phyloP scores from a whole-genome alignment of 2,113 vertebrate genomes.

The Reinhardtius hippoglossoides region DNA sequence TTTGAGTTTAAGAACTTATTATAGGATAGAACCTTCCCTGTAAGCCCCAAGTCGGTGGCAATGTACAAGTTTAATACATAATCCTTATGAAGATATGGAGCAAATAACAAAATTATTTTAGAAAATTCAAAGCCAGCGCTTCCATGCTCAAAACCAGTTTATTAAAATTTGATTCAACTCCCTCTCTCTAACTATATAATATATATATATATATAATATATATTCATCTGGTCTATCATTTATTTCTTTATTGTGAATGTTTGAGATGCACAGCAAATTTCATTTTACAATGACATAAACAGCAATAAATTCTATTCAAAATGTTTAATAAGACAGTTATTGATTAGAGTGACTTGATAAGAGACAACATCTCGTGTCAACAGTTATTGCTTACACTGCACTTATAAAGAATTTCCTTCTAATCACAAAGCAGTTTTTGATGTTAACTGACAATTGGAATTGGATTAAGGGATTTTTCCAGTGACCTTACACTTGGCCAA shows the following conservation, averaged over 20 bases:
- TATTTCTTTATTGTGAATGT: too few species aligned
- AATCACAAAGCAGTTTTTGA: neutral
- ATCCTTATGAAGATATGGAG: too few species aligned
- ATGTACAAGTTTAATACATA: neutral
- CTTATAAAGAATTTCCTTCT: neutral
- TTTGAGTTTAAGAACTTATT: neutral
- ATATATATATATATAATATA: too few species aligned
- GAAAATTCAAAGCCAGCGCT: too few species aligned
- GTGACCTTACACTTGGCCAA: neutral
- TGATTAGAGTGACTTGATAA: neutral
- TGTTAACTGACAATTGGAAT: constrained; percentile 1
- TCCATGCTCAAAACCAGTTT: too few species aligned
- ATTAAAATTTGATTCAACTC: too few species aligned
- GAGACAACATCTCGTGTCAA: neutral
- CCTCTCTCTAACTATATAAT: too few species aligned
- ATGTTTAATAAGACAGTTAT: neutral
- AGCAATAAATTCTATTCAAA: neutral
- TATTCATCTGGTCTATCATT: too few species aligned
- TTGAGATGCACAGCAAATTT: too few species aligned
- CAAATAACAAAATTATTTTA: too few species aligned
- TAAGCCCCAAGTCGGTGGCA: neutral
- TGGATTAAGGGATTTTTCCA: neutral
- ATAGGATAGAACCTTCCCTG: neutral
- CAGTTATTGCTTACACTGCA: neutral
- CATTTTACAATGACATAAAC: too few species aligned